Evolutionary conservation across 2,797 vertebrate species (phyloP), one percentile per base, ranked within the genome.

Genomic region (Hyperoplus lanceolatus): DNA sequence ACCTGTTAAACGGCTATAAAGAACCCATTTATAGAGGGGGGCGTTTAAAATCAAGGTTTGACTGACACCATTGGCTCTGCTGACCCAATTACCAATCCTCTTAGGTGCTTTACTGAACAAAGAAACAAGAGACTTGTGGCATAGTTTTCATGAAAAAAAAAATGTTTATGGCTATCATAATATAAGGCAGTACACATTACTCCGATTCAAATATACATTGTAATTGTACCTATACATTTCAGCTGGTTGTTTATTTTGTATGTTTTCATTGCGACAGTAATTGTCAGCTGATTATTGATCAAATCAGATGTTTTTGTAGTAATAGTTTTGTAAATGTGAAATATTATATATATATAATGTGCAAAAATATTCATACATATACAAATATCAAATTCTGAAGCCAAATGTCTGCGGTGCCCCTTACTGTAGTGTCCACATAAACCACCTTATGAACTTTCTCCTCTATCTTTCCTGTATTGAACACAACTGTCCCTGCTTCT

Each of bases 401-500:
- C 29, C 29, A 29, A 65, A 45, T 18, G 0, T n/a, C 16, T 11
- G 2, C 53, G 45, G 29, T 50, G 15, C 45, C 14, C 21, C 18
- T 65, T 38, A 8, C 18, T 58, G 9, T 21, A 10, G 29, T 1
- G 5, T 57, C 21, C 50, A 15, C 21, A 14, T 21, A 29, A 0
- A 49, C 29, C 46, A 11, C 36, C 21, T 71, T 60, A 38, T 5
- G 68, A 76, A 75, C 67, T 82, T 79, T 43, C 9, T 18, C 4
- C 4, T 54, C 16, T 56, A 14, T 63, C 1, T 1, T 1, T 60
- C 18, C 14, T 9, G 8, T 42, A 14, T 5, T 16, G 10, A 67
- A 18, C 55, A 1, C 51, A 62, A 72, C 65, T 46, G 7, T 75
- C 70, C 54, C 62, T 80, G 60, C 68, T 70, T 89, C 83, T 90